Base-by-base conservation (phyloP, 2,888 invertebrate species). In the Diarsia dahlii region DNA sequence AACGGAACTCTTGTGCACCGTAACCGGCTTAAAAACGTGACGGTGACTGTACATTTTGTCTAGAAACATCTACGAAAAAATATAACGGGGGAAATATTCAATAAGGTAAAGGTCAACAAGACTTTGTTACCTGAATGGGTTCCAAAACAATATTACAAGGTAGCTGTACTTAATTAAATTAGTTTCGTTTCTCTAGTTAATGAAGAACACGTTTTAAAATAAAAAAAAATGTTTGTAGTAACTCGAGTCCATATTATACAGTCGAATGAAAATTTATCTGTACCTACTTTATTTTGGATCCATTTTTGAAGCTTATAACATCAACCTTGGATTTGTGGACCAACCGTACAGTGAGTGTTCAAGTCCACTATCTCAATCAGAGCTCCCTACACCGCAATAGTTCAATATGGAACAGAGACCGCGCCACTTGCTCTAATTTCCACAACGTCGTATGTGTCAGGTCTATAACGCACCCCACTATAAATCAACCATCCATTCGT, bases 401-500 rank as follows among this genome's bases (percentile, higher is more conserved):
- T 67, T 68, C 48, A 67, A 76, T 60, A 69, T 64, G 45, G 9
- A 69, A 60, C 39, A 50, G 63, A 64, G 34, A 23, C 20, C 3
- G 13, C 28, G 1, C 10, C 62, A 48, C 10, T 20, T 45, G 3
- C 15, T 62, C 69, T 48, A 6, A 63, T 60, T 45, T 39, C 62
- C 18, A 60, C 18, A 62, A 70, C 60, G 23, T 20, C 62, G 63
- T 68, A 68, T 62, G 60, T 76, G 18, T 20, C 13, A 65, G n/a
- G 34, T 56, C 66, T 48, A n/a, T 70, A 3, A 28, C 34, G 28
- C 62, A 70, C 39, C 45, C 60, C 34, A 60, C 81, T 58, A 76
- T 85, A 80, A 80, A 80, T 85, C 73, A 83, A 23, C 52, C 67
- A 82, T 78, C 80, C 58, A 83, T 69, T 75, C 71, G 76, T 71